Evolutionary conservation across 2,888 invertebrate species (phyloP), one percentile per base, ranked within the genome.

Genomic region (Nymphalis c-album): DNA sequence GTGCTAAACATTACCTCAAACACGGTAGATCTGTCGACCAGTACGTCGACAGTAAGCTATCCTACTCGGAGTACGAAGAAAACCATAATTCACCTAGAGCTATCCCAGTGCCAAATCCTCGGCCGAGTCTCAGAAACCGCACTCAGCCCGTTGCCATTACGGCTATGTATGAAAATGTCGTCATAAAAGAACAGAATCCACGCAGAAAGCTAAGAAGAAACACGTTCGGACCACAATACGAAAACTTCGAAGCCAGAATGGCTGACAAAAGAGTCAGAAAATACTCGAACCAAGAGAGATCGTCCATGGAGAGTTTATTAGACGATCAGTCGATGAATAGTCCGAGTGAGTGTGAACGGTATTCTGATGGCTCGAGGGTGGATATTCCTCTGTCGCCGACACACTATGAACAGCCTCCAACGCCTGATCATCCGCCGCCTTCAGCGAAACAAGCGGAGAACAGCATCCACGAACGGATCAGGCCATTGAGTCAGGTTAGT

Each of bases 341-440:
- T 74, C 92, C 91, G 35, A 87, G 89, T 75, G 87, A 92, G 78
- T 89, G 90, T 78, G 93, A 93, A 75, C 83, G 90, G 72, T 87
- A 84, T 78, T 85, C 82, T 72, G 88, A 88, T 17, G 87, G 87
- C 55, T 81, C 84, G 73, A 92, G 90, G 84, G 78, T 88, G 31
- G 85, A 93, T 75, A 84, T 93, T 77, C 98, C 98, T 0, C 91
- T 96, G 77, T 97, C 97, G 76, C 98, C 98, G 22, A 97, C 97
- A 60, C 96, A 97, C 83, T 98, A 98, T 80, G 94, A 95, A 63
- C 98, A 98, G 87, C 98, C 98, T 16, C 97, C 98, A 13, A 98
- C 98, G 16, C 98, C 98, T 0, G 98, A 98, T 77, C 98, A 98
- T 89, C 98, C 98, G 5, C 98, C 98, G 1, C 98, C 98, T 0